Conservation (phyloP, 2,113 vertebrate species). For the Phasianus colchicus region DNA sequence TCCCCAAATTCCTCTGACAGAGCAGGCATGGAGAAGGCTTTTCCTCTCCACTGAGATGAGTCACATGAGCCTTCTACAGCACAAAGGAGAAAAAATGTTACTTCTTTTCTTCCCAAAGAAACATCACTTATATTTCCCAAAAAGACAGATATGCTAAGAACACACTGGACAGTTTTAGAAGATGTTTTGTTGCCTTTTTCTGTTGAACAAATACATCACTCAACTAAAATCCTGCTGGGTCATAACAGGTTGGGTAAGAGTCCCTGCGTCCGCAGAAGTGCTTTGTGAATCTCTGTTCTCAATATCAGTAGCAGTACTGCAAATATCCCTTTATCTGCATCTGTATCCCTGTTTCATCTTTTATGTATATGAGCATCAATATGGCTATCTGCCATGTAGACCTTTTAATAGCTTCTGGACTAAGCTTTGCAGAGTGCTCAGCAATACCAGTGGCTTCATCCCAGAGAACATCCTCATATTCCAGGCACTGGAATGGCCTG, state of each 20-base stretch:
- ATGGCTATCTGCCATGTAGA: not conserved
- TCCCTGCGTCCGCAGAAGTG: not conserved
- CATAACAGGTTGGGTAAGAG: not conserved
- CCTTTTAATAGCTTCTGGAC: not conserved
- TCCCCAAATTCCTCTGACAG: not conserved
- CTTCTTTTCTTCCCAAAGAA: constrained; percentile 27
- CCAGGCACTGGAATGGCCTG: too few species aligned
- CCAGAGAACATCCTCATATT: not conserved
- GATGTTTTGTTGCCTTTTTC: constrained; percentile 3
- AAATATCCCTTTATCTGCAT: not conserved
- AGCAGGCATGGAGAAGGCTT: not conserved
- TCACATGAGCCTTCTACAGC: constrained; percentile 13
- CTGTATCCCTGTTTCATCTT: not conserved
- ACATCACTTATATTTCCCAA: not conserved
- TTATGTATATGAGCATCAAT: not conserved
- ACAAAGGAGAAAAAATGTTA: not conserved
- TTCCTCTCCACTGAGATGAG: not conserved
- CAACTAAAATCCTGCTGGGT: not conserved
- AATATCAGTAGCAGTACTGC: not conserved
- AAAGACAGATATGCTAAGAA: not conserved
- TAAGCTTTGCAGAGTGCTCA: not conserved
- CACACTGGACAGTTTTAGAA: not conserved
- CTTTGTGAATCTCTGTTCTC: not conserved
- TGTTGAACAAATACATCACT: not conserved
- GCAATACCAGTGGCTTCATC: not conserved